phyloP scores from a whole-genome alignment of 2,113 vertebrate genomes.

The Lophius piscatorius region DNA sequence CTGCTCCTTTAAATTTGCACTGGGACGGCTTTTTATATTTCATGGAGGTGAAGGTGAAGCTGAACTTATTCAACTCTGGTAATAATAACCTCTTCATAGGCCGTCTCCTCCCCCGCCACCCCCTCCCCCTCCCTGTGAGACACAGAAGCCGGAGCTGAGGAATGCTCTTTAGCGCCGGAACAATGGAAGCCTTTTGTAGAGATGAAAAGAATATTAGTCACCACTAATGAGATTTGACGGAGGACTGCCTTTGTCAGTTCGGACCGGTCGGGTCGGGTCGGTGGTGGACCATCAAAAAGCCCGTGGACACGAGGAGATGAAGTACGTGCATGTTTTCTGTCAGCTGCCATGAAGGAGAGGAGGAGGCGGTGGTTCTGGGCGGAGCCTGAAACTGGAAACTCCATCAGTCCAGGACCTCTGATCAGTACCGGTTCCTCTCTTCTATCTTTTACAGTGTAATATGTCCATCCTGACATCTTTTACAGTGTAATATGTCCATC shows the following conservation, averaged over 20 bases:
- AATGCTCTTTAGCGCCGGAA: conserved; percentile 56
- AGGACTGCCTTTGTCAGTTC: conserved; percentile 52
- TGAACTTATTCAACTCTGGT: conserved; percentile 50
- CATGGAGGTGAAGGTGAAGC: conserved; percentile 36
- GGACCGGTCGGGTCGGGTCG: conserved; percentile 38
- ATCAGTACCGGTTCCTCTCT: too few species aligned
- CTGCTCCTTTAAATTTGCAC: conserved; percentile 18
- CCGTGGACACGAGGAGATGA: conserved; percentile 43
- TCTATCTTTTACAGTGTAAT: too few species aligned
- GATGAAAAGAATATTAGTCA: conserved; percentile 73
- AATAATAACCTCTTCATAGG: conserved; percentile 43
- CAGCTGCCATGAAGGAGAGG: conserved; percentile 34
- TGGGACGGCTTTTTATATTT: conserved; percentile 18
- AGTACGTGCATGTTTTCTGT: conserved; percentile 54
- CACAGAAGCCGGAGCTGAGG: conserved; percentile 51
- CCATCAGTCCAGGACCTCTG: conserved; percentile 33
- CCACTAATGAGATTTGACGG: conserved; percentile 68
- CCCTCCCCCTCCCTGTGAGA: conserved; percentile 32
- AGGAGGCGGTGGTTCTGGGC: conserved; percentile 27
- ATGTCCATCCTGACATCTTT: too few species aligned
- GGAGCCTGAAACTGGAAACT: conserved; percentile 36
- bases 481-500: too few species aligned
- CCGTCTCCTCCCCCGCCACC: conserved; percentile 22
- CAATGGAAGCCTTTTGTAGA: conserved; percentile 60
- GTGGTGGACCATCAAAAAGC: conserved; percentile 55